These are phyloP conservation scores for Gryon sp. DNA, from an alignment of 1,140 invertebrate genomes.

Conservation along the genomic window DNA sequence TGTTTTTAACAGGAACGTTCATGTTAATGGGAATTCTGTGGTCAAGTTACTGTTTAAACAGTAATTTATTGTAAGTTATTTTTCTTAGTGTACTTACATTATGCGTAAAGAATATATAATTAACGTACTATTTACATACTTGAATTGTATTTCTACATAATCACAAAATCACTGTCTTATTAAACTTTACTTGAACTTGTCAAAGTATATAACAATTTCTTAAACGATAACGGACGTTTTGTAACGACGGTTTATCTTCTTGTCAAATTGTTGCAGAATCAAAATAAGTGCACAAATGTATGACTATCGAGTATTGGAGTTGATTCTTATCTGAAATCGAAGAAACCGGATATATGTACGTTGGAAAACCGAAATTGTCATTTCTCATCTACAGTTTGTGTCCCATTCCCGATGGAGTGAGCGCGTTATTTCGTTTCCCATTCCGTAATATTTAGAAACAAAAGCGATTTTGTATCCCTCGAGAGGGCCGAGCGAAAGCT, in stretches of 20 bases:
- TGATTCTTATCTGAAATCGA: constrained; percentile 14
- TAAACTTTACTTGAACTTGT: too few relatives aligned
- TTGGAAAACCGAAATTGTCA: constrained; percentile 62
- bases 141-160: too few relatives aligned
- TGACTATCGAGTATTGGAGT: too few relatives aligned
- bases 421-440: constrained; percentile 37
- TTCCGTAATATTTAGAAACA: constrained; percentile 63
- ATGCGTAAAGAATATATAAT: too few relatives aligned
- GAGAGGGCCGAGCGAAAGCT: constrained; percentile 43
- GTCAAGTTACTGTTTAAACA: too few relatives aligned
- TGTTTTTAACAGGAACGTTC: too few relatives aligned
- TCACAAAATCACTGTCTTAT: too few relatives aligned
- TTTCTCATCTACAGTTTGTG: constrained; percentile 52
- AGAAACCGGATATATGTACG: constrained; percentile 26
- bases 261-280: neutral
- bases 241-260: too few relatives aligned
- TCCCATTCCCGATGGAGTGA: constrained; percentile 35
- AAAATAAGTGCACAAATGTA: neutral
- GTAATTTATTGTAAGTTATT: too few relatives aligned
- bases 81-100: too few relatives aligned
- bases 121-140: too few relatives aligned
- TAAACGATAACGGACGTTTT: neutral
- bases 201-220: constrained; percentile 7
- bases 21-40: too few relatives aligned
- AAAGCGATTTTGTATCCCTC: constrained; percentile 50